phyloP scores from a whole-genome alignment of 2,113 vertebrate genomes.

The Pachyramphus minor region DNA sequence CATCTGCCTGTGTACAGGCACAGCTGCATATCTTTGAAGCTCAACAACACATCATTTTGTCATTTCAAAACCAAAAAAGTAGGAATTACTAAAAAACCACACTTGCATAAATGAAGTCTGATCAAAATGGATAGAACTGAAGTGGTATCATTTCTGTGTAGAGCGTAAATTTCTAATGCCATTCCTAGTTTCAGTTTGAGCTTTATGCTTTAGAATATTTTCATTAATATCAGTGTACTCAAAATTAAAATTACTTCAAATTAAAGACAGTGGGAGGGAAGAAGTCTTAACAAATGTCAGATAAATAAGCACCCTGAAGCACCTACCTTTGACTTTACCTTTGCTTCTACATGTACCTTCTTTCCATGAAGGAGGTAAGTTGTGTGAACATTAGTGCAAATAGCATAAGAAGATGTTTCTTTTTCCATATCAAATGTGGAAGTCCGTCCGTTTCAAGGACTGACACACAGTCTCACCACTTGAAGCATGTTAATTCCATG shows the following conservation, averaged over 20 bases:
- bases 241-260: not conserved
- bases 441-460: not conserved
- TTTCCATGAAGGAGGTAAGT: not conserved
- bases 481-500: not conserved
- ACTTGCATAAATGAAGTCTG: not conserved
- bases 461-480: not conserved
- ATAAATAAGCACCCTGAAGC: not conserved
- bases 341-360: not conserved
- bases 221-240: not conserved
- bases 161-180: not conserved
- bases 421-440: not conserved
- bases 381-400: not conserved
- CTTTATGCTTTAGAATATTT: not conserved
- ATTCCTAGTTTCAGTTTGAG: not conserved
- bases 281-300: not conserved
- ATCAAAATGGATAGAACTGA: not conserved
- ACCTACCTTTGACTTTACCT: not conserved
- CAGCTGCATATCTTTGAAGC: not conserved
- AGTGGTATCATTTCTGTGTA: not conserved
- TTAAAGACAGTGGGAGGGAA: not conserved
- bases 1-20: not conserved
- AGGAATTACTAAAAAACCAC: not conserved
- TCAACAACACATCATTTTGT: not conserved
- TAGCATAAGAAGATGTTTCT: not conserved
- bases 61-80: not conserved